Base-by-base conservation (phyloP, 2,113 vertebrate genomes). In the Barbus barbus region DNA sequence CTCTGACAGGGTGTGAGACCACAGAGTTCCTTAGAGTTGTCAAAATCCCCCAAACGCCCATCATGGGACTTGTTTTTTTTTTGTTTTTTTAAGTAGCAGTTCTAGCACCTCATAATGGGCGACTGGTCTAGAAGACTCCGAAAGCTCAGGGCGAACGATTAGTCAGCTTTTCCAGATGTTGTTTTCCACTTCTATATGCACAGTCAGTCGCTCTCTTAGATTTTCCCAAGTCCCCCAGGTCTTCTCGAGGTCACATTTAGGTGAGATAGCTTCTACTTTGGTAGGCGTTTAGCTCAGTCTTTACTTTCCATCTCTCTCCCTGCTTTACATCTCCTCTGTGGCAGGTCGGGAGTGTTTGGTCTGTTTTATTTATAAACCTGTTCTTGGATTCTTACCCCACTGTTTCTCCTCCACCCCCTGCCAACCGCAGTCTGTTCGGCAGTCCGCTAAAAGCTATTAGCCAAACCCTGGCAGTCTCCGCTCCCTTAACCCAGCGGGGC, bases 321-420 rank as follows among this genome's bases (percentile, higher is more conserved):
- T 41, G 26, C 82, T 83, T 89, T 87, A 92, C 91, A 90, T 94
- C 91, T 93, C 91, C 90, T 89, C 92, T 89, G 86, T 89, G 82
- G 83, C 88, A 83, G 75, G 77, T 90, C 84, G 36, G 28, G 71
- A 65, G 86, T 86, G 81, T 90, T 82, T 38, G 13, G 82, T 84
- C 89, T 94, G 91, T 91, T 93, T 93, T 92, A 94, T 94, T 87
- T 93, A 94, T 92, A 90, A 92, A 90, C 89, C 87, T 79, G 90
- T 92, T 93, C 88, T 92, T 90, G 87, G 85, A 53, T 88, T 89
- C 88, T 79, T 78, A 65, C 89, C 88, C 86, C 85, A 84, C 89
- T 90, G 92, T 73, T 73, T 80, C 89, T 71, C 84, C 67, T 87
- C 14, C 74, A 67, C 77, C 88, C 77, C 85, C 85, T 44, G 78